Percentiles rank a stretch among this genome's conserved stretches.
These are phyloP conservation scores for Drosophila melanosoma DNA, from an alignment of 2,888 invertebrate species.

Conservation along the genomic window DNA sequence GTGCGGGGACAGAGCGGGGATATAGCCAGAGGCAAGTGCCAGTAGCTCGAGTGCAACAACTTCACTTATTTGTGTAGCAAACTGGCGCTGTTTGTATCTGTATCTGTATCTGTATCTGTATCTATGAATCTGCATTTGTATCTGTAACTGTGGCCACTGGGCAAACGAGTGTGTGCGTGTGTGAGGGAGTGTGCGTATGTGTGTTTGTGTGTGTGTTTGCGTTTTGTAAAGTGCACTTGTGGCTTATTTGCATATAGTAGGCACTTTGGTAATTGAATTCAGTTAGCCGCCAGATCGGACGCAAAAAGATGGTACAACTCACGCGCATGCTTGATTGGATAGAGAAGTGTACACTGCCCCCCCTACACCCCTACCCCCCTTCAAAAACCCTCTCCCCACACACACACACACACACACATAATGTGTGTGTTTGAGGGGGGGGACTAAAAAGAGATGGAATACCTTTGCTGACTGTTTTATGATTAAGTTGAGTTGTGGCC, in stretches of 20 bases:
- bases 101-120: slow-evolving; percentile 50
- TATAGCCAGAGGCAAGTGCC: slow-evolving; percentile 67
- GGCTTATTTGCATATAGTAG: slow-evolving; percentile 82
- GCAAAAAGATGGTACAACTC: slow-evolving; percentile 70
- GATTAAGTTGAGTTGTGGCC: slow-evolving; percentile 73
- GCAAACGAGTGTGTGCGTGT: slow-evolving; percentile 13
- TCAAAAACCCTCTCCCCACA: not conserved
- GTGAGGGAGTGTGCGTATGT: not conserved
- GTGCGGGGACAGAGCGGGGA: slow-evolving; percentile 4
- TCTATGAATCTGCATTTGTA: slow-evolving; percentile 52
- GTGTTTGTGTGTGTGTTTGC: slow-evolving; percentile 51
- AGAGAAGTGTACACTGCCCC: not conserved
- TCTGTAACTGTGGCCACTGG: slow-evolving; percentile 47
- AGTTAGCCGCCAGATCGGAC: slow-evolving; percentile 71
- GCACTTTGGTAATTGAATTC: slow-evolving; percentile 82
- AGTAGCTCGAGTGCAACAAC: slow-evolving; percentile 80
- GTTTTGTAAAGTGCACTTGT: slow-evolving; percentile 80
- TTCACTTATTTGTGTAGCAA: slow-evolving; percentile 79
- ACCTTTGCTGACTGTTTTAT: slow-evolving; percentile 55
- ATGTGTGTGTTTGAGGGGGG: slow-evolving; percentile 5
- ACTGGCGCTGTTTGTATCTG: slow-evolving; percentile 49
- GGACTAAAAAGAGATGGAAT: not conserved
- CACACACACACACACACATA: not conserved
- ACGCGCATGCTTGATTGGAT: slow-evolving; percentile 77
- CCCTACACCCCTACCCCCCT: not conserved